These are phyloP conservation scores for Ophion costatus DNA, from an alignment of 2,888 invertebrate genomes.

Conservation along the genomic window DNA sequence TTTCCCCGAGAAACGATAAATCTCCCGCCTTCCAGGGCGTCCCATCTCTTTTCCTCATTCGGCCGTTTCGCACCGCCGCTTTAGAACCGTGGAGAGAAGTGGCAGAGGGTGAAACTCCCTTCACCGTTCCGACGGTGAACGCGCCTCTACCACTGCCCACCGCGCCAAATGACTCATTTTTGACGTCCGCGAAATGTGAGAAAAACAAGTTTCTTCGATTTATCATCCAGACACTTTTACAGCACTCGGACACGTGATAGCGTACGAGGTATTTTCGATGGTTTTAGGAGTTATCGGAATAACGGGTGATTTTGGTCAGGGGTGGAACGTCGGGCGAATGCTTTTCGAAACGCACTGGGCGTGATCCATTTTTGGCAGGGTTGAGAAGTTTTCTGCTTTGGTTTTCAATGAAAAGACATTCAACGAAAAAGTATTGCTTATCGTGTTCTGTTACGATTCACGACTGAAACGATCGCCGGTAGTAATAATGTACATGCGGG, in stretches of 20 bases:
- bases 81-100: slow-evolving; percentile 6
- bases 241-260: neutral
- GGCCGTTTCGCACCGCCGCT: slow-evolving; percentile 24
- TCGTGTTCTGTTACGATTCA: neutral
- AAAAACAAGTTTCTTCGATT: slow-evolving; percentile 48
- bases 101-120: slow-evolving; percentile 10
- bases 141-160: neutral
- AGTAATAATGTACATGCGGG: too few relatives aligned
- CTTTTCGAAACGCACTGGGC: neutral
- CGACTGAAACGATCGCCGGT: too few relatives aligned
- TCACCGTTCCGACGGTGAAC: slow-evolving; percentile 43
- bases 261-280: neutral
- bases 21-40: slow-evolving; percentile 38
- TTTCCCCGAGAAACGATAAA: slow-evolving; percentile 62
- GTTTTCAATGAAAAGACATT: neutral
- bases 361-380: neutral
- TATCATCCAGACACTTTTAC: slow-evolving; percentile 5
- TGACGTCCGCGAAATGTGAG: slow-evolving; percentile 21
- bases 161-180: slow-evolving; percentile 42
- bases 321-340: neutral
- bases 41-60: slow-evolving; percentile 5
- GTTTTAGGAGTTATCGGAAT: neutral
- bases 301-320: neutral
- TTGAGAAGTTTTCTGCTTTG: neutral
- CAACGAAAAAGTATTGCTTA: neutral